A percentile compares a stretch with the other conserved stretches of the same genome.
These are phyloP conservation scores for Tragelaphus buxtoni DNA, from an alignment of 2,113 vertebrate species.

Conservation along the genomic window DNA sequence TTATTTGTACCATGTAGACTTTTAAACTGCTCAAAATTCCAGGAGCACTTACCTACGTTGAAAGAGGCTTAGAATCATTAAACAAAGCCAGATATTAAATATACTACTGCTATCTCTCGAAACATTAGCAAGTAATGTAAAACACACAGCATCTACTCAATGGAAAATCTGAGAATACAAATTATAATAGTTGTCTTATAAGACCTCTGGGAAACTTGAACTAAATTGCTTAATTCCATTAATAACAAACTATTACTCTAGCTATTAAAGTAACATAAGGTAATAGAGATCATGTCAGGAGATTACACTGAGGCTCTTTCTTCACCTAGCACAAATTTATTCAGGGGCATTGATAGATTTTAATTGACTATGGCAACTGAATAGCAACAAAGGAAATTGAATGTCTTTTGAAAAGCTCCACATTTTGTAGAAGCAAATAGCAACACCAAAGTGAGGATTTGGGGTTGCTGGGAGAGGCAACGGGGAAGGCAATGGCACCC, in stretches of 20 bases:
- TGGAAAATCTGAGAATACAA: constrained; percentile 73
- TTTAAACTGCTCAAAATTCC: constrained; percentile 58
- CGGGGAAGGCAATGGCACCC: no score
- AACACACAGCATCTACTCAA: constrained; percentile 71
- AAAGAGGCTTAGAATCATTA: constrained; percentile 67
- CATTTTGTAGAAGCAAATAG: constrained; percentile 63
- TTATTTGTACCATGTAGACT: constrained; percentile 60
- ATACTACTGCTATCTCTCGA: constrained; percentile 70
- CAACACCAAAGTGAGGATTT: constrained; percentile 39
- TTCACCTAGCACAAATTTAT: constrained; percentile 71
- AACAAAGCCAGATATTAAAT: constrained; percentile 73
- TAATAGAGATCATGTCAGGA: constrained; percentile 72
- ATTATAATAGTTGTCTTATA: constrained; percentile 75
- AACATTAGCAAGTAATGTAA: constrained; percentile 70
- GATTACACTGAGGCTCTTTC: constrained; percentile 62
- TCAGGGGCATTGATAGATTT: constrained; percentile 73
- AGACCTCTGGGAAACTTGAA: constrained; percentile 73
- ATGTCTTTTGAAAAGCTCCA: constrained; percentile 66
- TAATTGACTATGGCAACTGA: constrained; percentile 74
- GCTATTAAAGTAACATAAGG: constrained; percentile 73
- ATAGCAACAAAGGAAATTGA: constrained; percentile 69
- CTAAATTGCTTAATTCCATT: constrained; percentile 76
- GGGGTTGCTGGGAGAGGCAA: not conserved
- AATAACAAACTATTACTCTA: constrained; percentile 76
- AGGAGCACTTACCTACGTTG: constrained; percentile 53